These are phyloP conservation scores for Morpho helenor DNA, from an alignment of 2,888 invertebrate genomes.

Conservation along the genomic window DNA sequence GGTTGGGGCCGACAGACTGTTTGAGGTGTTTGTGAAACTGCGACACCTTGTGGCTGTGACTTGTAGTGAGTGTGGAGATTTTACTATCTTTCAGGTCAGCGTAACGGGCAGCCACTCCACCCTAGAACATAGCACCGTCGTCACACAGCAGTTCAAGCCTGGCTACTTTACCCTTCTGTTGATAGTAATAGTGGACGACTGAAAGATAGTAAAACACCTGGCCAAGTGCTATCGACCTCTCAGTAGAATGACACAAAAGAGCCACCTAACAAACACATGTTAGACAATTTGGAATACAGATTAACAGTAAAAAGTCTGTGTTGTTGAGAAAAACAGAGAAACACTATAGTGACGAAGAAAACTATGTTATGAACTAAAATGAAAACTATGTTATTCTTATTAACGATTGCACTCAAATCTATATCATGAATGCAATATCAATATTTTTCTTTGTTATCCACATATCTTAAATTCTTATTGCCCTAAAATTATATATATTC, in stretches of 20 bases:
- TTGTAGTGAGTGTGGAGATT: slow-evolving; percentile 90
- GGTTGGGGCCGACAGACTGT: slow-evolving; percentile 89
- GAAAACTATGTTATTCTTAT: too few relatives aligned
- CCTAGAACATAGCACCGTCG: slow-evolving; percentile 61
- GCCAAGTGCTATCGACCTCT: slow-evolving; percentile 60
- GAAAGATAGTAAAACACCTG: slow-evolving; percentile 82
- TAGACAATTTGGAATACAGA: too few relatives aligned
- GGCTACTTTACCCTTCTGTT: slow-evolving; percentile 35
- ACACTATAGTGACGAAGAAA: too few relatives aligned
- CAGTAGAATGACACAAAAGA: slow-evolving; percentile 42
- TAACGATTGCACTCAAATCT: too few relatives aligned
- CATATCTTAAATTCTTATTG: too few relatives aligned
- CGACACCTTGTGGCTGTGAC: slow-evolving; percentile 94
- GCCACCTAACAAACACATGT: slow-evolving; percentile 30
- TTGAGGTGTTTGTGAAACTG: slow-evolving; percentile 97
- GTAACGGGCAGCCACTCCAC: slow-evolving; percentile 86
- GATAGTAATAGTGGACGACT: slow-evolving; percentile 43
- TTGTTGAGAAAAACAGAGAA: too few relatives aligned
- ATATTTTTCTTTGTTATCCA: too few relatives aligned
- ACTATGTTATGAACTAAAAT: too few relatives aligned
- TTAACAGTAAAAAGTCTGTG: too few relatives aligned
- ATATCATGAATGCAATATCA: too few relatives aligned
- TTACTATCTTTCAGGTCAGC: slow-evolving; percentile 94
- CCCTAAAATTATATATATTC: too few relatives aligned
- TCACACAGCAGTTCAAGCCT: slow-evolving; percentile 14